Percentiles rank a stretch among this genome's conserved stretches.
Conservation (phyloP, 2,113 vertebrate species). For the Tachycineta bicolor region DNA sequence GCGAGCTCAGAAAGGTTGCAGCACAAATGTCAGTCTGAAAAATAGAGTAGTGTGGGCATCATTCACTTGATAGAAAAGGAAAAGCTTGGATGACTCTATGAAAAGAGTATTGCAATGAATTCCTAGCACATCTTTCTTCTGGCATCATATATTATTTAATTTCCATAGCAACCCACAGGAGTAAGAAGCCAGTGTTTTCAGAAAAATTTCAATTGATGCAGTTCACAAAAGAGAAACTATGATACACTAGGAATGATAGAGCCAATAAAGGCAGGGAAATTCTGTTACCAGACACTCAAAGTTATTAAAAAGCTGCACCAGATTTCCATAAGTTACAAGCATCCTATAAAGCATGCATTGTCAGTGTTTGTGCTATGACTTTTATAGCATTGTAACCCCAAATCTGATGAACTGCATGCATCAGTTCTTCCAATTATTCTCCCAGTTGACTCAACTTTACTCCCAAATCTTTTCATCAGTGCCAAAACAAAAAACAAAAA, state of each 20-base stretch:
- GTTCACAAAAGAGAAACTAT: neutral
- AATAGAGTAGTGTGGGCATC: neutral
- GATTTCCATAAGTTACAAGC: neutral
- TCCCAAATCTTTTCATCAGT: neutral
- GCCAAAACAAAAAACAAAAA: neutral
- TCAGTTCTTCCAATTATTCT: neutral
- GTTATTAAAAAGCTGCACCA: neutral
- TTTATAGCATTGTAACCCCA: neutral
- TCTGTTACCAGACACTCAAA: neutral
- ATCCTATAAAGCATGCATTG: neutral
- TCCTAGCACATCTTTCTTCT: slow-evolving; percentile 3
- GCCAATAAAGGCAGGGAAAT: neutral
- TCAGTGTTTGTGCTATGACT: neutral
- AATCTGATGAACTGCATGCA: neutral
- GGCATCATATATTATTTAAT: slow-evolving; percentile 32
- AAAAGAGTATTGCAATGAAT: neutral
- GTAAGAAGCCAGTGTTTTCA: neutral
- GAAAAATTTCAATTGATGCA: neutral
- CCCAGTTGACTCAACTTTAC: neutral
- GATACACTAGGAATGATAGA: neutral
- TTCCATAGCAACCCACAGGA: neutral
- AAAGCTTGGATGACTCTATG: neutral
- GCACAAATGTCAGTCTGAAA: neutral
- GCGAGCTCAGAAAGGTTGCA: neutral
- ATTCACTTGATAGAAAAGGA: neutral